These are phyloP conservation scores for Sceliomorpha sp. DNA, from an alignment of 2,888 invertebrate genomes.

Conservation along the genomic window DNA sequence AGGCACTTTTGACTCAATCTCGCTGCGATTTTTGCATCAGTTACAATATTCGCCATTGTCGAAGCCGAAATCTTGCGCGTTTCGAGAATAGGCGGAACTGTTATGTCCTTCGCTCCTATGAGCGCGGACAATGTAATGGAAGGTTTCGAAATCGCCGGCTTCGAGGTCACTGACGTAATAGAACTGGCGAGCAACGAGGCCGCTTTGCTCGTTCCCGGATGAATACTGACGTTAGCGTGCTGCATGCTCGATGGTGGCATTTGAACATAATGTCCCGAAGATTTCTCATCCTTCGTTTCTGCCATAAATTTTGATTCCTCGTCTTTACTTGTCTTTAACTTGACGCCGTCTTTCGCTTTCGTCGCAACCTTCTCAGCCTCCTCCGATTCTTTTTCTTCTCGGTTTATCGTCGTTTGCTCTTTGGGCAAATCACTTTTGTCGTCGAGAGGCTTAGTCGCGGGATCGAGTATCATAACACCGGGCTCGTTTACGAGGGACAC, in stretches of 20 bases:
- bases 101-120: constrained; percentile 15
- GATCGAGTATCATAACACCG: constrained; percentile 85
- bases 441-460: constrained; percentile 83
- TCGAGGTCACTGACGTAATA: too few species aligned
- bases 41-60: constrained; percentile 67
- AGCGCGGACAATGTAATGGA: constrained; percentile 37
- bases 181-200: not conserved
- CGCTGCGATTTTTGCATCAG: constrained; percentile 72
- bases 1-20: constrained; percentile 67
- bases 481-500: constrained; percentile 81
- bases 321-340: constrained; percentile 27
- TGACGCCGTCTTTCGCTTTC: constrained; percentile 48
- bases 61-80: constrained; percentile 22
- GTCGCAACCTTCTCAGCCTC: constrained; percentile 55
- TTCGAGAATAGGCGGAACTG: constrained; percentile 7
- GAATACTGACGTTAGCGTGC: constrained; percentile 35
- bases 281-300: constrained; percentile 30
- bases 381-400: constrained; percentile 60
- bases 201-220: not conserved
- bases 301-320: too few species aligned
- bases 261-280: too few species aligned
- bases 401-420: constrained; percentile 34
- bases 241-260: constrained; percentile 72
- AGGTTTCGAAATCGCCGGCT: too few species aligned
- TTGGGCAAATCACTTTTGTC: constrained; percentile 82